Base-by-base conservation (phyloP, 2,113 vertebrate species). In the Chaenocephalus aceratus region DNA sequence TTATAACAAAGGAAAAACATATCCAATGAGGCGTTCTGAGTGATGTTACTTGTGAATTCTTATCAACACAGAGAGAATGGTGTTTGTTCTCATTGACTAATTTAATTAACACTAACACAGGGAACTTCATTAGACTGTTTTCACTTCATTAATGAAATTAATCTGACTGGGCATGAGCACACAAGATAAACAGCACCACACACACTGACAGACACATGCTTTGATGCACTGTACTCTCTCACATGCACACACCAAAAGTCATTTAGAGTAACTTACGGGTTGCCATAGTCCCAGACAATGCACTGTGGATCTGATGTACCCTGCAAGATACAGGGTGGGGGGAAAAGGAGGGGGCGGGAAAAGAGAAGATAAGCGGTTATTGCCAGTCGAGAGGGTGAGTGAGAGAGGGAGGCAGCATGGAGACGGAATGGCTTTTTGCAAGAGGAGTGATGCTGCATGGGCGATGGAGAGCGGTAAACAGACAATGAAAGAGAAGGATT, bases 291-390 rank as follows among this genome's bases (percentile, higher is more conserved):
- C 98, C 97, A 99, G 90, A 97, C 96, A 84, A 97, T 96, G 2
- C 98, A 99, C 83, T 96, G 97, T 57, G 97, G 96, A 86, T 98
- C 96, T 3, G 97, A 97, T 44, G 98, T 99, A 86, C 97, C 97
- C 98, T 99, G 90, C 54, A 79, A 88, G 67, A 93, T 61, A 91
- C 30, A 66, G 75, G 44, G 45, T 61, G 58, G 30, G 34, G 26
- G 21, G 6, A 36, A 52, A 6, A n/a, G n/a, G 26, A 61, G 30
- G 30, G 16, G 15, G 3, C 26, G 53, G 49, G 44, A 10, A 41
- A 41, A 41, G 51, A 71, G 52, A 75, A 88, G 79, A 89, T 78
- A 84, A 89, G 75, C 75, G 72, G 83, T 89, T 91, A 88, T 80
- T 89, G 87, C 84, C 65, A 79, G 80, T 83, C 13, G 41, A 84